Conservation (phyloP, 2,113 vertebrate genomes). For the Halcyon malimbica region DNA sequence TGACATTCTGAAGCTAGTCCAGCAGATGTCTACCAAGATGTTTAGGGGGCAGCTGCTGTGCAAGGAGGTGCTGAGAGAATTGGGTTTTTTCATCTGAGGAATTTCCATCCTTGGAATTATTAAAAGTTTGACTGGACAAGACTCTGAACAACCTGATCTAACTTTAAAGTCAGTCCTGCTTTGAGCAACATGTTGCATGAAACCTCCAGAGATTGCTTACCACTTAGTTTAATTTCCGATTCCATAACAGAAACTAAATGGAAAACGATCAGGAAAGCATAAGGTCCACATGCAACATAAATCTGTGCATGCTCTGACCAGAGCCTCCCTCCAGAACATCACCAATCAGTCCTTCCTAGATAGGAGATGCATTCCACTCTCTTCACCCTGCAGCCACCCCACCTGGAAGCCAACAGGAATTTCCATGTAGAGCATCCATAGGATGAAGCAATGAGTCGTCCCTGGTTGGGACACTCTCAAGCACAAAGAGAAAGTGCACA, state of each 20-base stretch:
- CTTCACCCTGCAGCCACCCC: background rate
- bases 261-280: background rate
- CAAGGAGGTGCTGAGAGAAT: background rate
- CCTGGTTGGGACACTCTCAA: background rate
- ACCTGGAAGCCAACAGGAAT: background rate
- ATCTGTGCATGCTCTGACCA: background rate
- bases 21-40: background rate
- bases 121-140: background rate
- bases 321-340: background rate
- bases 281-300: background rate
- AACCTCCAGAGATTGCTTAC: background rate
- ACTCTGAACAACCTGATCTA: background rate
- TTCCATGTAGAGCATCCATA: background rate
- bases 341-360: background rate
- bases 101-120: background rate
- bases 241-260: background rate
- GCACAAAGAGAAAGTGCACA: background rate
- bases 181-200: background rate
- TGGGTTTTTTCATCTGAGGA: background rate
- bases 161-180: background rate
- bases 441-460: background rate
- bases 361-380: background rate
- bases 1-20: background rate
- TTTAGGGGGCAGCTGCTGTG: background rate
- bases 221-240: background rate